These are phyloP conservation scores for Ciconia maguari DNA, from an alignment of 2,113 vertebrate species.

Conservation along the genomic window DNA sequence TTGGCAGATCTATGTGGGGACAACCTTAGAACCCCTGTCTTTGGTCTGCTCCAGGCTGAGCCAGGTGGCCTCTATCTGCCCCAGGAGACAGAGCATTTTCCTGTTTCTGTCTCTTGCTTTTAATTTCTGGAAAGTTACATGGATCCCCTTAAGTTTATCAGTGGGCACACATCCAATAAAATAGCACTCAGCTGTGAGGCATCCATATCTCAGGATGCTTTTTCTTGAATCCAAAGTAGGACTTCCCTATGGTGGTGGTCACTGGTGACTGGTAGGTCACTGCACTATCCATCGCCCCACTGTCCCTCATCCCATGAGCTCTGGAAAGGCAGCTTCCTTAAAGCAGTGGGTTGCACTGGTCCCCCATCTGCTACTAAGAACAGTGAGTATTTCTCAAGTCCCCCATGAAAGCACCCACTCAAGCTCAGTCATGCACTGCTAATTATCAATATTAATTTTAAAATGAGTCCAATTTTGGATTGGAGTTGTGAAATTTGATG, in stretches of 20 bases:
- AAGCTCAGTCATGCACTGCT: slow-evolving; percentile 21
- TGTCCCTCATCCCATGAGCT: neutral
- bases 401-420: slow-evolving; percentile 8
- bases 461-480: neutral
- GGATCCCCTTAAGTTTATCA: neutral
- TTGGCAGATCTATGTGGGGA: neutral
- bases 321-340: neutral
- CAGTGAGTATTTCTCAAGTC: neutral
- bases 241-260: neutral
- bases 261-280: neutral
- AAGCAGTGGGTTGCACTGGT: neutral
- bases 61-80: neutral
- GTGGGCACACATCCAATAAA: neutral
- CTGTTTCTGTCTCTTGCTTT: neutral
- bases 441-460: slow-evolving; percentile 42
- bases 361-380: neutral
- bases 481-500: slow-evolving; percentile 27
- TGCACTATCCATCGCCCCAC: neutral
- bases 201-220: neutral
- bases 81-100: neutral
- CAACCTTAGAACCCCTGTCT: neutral
- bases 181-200: neutral
- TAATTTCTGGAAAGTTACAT: neutral
- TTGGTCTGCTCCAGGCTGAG: neutral
- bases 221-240: neutral